Conservation (phyloP, 2,113 vertebrate genomes). For the Erythrolamprus reginae region DNA sequence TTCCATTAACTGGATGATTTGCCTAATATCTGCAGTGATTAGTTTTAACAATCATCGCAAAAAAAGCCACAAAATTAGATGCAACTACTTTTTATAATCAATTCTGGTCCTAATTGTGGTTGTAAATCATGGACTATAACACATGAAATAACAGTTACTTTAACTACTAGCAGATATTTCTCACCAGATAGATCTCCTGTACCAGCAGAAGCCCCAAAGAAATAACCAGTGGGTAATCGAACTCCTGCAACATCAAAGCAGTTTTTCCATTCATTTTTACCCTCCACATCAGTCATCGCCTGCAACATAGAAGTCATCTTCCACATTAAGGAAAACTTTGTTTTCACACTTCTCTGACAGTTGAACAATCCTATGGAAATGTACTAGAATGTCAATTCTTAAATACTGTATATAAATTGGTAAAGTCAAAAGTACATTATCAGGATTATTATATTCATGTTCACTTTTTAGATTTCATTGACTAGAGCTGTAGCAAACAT, state of each 20-base stretch:
- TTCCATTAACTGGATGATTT: background rate
- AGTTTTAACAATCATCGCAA: background rate
- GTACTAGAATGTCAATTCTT: background rate
- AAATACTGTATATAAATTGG: background rate
- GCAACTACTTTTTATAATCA: background rate
- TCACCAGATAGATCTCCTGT: constrained; percentile 96
- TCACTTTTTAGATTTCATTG: background rate
- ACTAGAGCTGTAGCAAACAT: background rate
- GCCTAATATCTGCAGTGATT: background rate
- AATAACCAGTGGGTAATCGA: constrained; percentile 93
- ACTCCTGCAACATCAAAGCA: constrained; percentile 94
- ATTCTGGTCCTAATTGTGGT: background rate
- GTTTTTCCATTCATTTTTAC: constrained; percentile 95
- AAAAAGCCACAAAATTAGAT: background rate
- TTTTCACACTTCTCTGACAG: background rate
- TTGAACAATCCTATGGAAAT: background rate
- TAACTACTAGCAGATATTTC: constrained; percentile 13
- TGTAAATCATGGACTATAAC: background rate
- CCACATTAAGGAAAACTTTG: background rate
- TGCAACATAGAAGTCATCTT: constrained; percentile 31
- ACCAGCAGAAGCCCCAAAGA: constrained; percentile 91
- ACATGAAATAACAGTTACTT: background rate
- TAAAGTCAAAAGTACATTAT: background rate
- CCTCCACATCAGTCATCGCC: constrained; percentile 94
- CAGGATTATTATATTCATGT: background rate